phyloP scores from a whole-genome alignment of 2,113 vertebrate genomes.

The Lutjanus erythropterus region DNA sequence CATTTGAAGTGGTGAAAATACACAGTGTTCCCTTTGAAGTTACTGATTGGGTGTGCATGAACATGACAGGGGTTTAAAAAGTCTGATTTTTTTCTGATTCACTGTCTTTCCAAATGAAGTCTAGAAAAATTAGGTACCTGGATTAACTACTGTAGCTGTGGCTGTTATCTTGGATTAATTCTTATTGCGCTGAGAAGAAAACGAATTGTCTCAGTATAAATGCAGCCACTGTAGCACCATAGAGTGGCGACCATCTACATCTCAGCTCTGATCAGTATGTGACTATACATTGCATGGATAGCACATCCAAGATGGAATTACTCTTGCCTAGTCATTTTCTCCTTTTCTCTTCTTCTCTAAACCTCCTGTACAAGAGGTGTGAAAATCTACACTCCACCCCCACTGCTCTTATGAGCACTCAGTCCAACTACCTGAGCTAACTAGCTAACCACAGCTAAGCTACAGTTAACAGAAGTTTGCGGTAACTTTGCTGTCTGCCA shows the following conservation, averaged over 20 bases:
- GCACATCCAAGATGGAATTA: too few species aligned
- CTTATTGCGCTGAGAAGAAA: neutral
- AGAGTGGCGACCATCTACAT: neutral
- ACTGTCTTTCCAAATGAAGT: neutral
- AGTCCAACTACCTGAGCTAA: too few species aligned
- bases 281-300: neutral
- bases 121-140: neutral
- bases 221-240: neutral
- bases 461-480: too few species aligned
- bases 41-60: neutral
- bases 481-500: too few species aligned
- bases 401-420: too few species aligned
- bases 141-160: neutral
- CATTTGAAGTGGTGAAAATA: neutral
- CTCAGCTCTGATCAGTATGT: neutral
- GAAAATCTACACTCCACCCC: too few species aligned
- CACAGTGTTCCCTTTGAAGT: neutral
- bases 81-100: neutral
- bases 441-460: too few species aligned
- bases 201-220: neutral
- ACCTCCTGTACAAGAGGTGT: too few species aligned
- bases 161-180: neutral
- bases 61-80: neutral
- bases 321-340: too few species aligned
- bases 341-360: too few species aligned